Conservation (phyloP, 2,888 invertebrate genomes). For the Aethes cnicana region DNA sequence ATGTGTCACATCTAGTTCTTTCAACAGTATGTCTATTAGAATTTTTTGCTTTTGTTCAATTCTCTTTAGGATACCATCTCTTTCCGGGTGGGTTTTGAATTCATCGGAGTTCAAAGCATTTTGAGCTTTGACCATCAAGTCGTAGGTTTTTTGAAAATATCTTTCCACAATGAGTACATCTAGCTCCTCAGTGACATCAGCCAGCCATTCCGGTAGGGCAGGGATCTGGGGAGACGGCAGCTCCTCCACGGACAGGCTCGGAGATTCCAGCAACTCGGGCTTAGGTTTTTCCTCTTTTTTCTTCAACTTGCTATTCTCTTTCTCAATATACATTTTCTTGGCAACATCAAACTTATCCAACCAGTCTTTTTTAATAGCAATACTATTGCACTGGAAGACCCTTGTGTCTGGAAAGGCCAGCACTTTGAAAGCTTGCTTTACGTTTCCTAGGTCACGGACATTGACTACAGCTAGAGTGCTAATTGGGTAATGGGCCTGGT, state of each 20-base stretch:
- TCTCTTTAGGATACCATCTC: constrained; percentile 72
- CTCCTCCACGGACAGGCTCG: constrained; percentile 74
- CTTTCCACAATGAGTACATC: constrained; percentile 97
- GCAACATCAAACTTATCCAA: constrained; percentile 95
- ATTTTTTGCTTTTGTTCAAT: constrained; percentile 88
- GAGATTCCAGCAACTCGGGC: constrained; percentile 67
- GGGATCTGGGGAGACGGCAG: constrained; percentile 65
- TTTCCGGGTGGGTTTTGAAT: constrained; percentile 66
- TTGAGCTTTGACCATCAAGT: constrained; percentile 85
- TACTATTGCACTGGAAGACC: constrained; percentile 94
- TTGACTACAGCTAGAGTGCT: constrained; percentile 97
- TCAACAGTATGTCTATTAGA: constrained; percentile 92
- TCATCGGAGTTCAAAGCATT: constrained; percentile 66
- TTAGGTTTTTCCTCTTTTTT: constrained; percentile 74
- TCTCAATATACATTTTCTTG: constrained; percentile 89
- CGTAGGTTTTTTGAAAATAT: constrained; percentile 96
- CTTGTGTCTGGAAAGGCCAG: constrained; percentile 96
- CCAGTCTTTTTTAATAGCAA: constrained; percentile 94
- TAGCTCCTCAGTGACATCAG: constrained; percentile 95
- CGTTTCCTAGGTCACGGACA: constrained; percentile 93
- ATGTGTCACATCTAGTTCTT: constrained; percentile 93
- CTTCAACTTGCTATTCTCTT: constrained; percentile 83
- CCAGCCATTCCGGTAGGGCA: constrained; percentile 90
- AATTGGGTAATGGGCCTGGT: constrained; percentile 91
- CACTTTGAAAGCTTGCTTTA: constrained; percentile 96